phyloP scores from a whole-genome alignment of 92 coral and sea anemone species.

The Paragorgia papillata region DNA sequence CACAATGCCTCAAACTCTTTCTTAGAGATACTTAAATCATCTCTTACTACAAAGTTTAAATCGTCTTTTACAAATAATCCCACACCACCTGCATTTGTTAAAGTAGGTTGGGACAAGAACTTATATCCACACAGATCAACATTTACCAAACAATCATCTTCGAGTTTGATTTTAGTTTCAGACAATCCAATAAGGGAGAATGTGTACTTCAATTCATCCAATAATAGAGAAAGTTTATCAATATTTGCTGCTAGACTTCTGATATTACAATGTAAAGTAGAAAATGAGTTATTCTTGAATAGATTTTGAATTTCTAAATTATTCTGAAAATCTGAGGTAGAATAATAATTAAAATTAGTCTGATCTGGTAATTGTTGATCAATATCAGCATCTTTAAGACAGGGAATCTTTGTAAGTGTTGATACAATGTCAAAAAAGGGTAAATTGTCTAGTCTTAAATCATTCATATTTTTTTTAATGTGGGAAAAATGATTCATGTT shows the following conservation, averaged over 20 bases:
- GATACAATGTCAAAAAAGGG: slow-evolving; percentile 39
- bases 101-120: slow-evolving; percentile 28
- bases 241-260: slow-evolving; percentile 30
- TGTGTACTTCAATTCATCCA: slow-evolving; percentile 1
- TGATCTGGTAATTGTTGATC: slow-evolving; percentile 8
- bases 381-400: slow-evolving; percentile 12
- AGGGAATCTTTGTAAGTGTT: slow-evolving; percentile 30
- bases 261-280: slow-evolving; percentile 16
- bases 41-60: slow-evolving; percentile 13
- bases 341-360: slow-evolving; percentile 23
- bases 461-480: slow-evolving; percentile 24
- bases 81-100: slow-evolving; percentile 31
- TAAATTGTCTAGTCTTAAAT: neutral
- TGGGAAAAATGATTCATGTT: too few species aligned
- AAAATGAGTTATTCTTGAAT: neutral
- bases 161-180: slow-evolving; percentile 19
- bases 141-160: neutral
- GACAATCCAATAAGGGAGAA: slow-evolving; percentile 32
- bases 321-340: slow-evolving; percentile 12
- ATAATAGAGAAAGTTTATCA: slow-evolving; percentile 6
- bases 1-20: slow-evolving; percentile 38
- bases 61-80: slow-evolving; percentile 27
- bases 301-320: slow-evolving; percentile 5
- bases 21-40: neutral
- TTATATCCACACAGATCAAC: slow-evolving; percentile 21